Evolutionary conservation across 37 sponge, comb jelly and placozoan species (phyloP).

Genomic region (Hormiphora californensis): DNA sequence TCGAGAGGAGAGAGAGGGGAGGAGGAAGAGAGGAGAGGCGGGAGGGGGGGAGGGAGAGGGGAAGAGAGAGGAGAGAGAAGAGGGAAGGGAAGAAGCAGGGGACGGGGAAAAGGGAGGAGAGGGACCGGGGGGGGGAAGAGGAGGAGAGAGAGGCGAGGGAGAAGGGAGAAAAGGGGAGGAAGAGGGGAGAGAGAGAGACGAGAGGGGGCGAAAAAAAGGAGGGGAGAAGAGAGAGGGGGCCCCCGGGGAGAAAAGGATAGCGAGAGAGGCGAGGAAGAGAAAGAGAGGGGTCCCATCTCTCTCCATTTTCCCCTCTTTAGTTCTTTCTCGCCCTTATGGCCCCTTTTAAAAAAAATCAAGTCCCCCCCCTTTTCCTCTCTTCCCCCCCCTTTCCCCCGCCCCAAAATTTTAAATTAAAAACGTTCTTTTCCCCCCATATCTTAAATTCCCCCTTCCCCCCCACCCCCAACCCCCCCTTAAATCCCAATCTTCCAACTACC

Average conservation of each 20-base stretch:
- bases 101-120: background rate
- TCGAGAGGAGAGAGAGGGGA: background rate
- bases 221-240: conserved; percentile 7
- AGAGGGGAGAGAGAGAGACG: background rate
- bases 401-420: too few relatives aligned
- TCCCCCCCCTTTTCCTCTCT: too few relatives aligned
- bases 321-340: too few relatives aligned
- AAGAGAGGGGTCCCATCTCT: too few relatives aligned
- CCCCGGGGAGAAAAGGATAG: background rate
- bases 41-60: background rate
- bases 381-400: too few relatives aligned
- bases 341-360: too few relatives aligned
- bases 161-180: background rate
- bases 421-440: too few relatives aligned
- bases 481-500: too few relatives aligned
- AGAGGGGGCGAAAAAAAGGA: conserved; percentile 16
- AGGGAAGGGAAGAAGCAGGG: background rate
- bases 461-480: too few relatives aligned
- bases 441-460: too few relatives aligned
- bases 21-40: background rate
- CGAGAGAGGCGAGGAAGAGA: background rate
- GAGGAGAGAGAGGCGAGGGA: background rate
- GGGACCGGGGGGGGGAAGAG: background rate
- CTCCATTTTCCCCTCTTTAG: too few relatives aligned
- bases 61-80: background rate